Evolutionary conservation across 2,888 invertebrate genomes (phyloP), one percentile per base, ranked within the genome.

Genomic region (Plutella xylostella): DNA sequence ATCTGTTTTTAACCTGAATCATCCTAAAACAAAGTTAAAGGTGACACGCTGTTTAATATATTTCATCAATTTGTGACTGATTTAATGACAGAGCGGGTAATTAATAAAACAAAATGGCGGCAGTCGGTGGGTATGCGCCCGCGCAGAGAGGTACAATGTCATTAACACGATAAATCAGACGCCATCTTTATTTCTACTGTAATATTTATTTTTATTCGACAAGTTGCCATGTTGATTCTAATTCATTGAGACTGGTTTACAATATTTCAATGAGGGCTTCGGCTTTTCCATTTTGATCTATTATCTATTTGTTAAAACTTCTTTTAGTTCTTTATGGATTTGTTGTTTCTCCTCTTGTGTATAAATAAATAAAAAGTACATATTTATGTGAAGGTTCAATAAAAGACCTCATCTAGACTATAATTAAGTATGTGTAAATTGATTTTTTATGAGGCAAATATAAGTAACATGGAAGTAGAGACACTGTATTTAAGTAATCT

Each of bases 61-160:
- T 55, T 49, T 54, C 54, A 45, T 48, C 58, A 58, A 64, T 57
- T 60, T 68, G 71, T 78, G 76, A 76, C 72, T 72, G 74, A 75
- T 75, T 65, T 70, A 44, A 44, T 44, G 44, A 38, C 44, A 38
- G 58, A 59, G 63, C 63, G 60, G 64, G 65, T 65, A 76, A 79
- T 77, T 76, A 74, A 68, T 65, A 54, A 60, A 49, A 54, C 79
- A 82, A 82, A 67, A 82, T 80, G 82, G 80, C 80, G 57, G 69
- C 61, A n/a, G n/a, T n/a, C 6, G 14, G 31, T 38, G 21, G 20
- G 30, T 38, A 55, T 51, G 67, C 68, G 69, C 67, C 64, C 64
- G 71, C 74, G 72, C 71, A 61, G 49, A n/a, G n/a, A n/a, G n/a
- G 58, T 69, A 44, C 47, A 71, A 66, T 75, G 77, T 75, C 76